Evolutionary conservation across 2,888 invertebrate species (phyloP).

Genomic region (Apodemia zela): DNA sequence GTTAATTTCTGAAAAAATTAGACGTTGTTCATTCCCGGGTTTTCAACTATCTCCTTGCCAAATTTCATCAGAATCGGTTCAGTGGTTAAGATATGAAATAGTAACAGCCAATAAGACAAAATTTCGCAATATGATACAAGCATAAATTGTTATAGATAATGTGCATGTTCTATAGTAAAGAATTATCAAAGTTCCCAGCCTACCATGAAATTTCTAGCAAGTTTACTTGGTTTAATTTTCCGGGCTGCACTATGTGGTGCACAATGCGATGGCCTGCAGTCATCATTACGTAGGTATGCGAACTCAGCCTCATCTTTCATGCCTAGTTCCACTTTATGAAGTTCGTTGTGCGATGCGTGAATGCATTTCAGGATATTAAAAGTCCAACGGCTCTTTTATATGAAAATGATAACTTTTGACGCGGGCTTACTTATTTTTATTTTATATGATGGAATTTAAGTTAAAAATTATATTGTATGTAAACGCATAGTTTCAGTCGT

Average conservation of each 20-base stretch:
- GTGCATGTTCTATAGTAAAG: conserved; percentile 26
- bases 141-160: too few relatives aligned
- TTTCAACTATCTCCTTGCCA: too few relatives aligned
- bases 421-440: too few relatives aligned
- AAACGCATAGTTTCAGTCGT: too few relatives aligned
- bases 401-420: conserved; percentile 7
- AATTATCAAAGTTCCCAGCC: conserved; percentile 27
- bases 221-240: conserved; percentile 68
- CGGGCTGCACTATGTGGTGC: conserved; percentile 47
- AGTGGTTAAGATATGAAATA: too few relatives aligned
- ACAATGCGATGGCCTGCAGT: conserved; percentile 61
- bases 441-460: too few relatives aligned
- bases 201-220: conserved; percentile 42
- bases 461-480: too few relatives aligned
- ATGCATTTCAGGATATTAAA: conserved; percentile 37
- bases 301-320: conserved; percentile 43
- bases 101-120: too few relatives aligned
- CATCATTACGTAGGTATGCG: conserved; percentile 58
- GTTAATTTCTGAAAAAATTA: too few relatives aligned
- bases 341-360: conserved; percentile 40
- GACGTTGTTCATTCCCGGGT: too few relatives aligned
- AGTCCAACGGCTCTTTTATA: conserved; percentile 29
- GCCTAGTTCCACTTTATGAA: conserved; percentile 38
- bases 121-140: too few relatives aligned
- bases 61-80: too few relatives aligned